Percentiles rank a stretch among this genome's conserved stretches.
phyloP scores from a whole-genome alignment of 2,113 vertebrate species.

The Antennarius striatus region DNA sequence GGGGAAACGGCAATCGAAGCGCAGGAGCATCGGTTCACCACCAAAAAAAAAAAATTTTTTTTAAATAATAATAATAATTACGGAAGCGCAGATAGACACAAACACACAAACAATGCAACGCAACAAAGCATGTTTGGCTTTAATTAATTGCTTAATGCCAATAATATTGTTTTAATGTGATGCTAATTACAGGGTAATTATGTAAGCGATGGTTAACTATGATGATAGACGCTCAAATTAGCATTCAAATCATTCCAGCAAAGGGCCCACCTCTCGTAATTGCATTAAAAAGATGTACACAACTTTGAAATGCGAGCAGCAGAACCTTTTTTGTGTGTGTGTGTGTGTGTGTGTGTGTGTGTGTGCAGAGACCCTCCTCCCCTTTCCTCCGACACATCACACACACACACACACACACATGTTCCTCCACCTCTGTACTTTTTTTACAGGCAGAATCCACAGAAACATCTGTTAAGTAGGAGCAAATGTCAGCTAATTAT shows the following conservation, averaged over 20 bases:
- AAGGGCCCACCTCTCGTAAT: constrained; percentile 75
- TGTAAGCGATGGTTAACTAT: constrained; percentile 73
- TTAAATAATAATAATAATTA: too few relatives aligned
- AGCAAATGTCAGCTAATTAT: constrained; percentile 82
- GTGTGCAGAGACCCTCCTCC: constrained; percentile 15
- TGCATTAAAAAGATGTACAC: constrained; percentile 71
- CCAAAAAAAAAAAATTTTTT: too few relatives aligned
- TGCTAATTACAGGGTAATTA: constrained; percentile 74
- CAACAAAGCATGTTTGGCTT: constrained; percentile 64
- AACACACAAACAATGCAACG: constrained; percentile 45
- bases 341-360: too few relatives aligned
- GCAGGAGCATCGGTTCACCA: constrained; percentile 11
- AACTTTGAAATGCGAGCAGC: constrained; percentile 66
- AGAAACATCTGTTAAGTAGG: constrained; percentile 79
- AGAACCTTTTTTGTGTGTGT: constrained; percentile 39
- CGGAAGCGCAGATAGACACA: constrained; percentile 5
- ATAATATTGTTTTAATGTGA: constrained; percentile 73
- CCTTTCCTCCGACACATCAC: neutral
- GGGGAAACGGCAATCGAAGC: constrained; percentile 51
- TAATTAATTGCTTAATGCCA: constrained; percentile 76
- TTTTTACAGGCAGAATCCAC: constrained; percentile 58
- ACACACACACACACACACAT: constrained; percentile 16
- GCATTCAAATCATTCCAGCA: constrained; percentile 64
- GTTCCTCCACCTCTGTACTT: constrained; percentile 67
- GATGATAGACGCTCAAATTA: constrained; percentile 71